Percentiles rank a stretch among this genome's conserved stretches.
Conservation (phyloP, 2,888 invertebrate species). For the Autographa pulchrina region DNA sequence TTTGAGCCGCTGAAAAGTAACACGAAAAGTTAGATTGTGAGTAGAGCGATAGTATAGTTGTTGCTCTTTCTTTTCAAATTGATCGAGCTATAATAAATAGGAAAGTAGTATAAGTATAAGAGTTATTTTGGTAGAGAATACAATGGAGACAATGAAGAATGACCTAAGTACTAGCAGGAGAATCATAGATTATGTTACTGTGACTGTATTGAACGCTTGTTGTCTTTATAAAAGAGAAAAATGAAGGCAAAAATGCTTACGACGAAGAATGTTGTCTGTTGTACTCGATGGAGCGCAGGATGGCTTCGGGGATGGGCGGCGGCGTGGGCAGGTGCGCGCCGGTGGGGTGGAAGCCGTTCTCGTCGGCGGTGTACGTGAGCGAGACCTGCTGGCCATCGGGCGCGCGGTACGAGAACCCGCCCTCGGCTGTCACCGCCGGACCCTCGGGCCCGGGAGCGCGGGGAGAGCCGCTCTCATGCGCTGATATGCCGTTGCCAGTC, state of each 20-base stretch:
- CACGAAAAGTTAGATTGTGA: slow-evolving; percentile 1
- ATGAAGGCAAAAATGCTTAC: slow-evolving; percentile 61
- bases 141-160: not conserved
- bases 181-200: too few species aligned
- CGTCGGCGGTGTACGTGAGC: slow-evolving; percentile 91
- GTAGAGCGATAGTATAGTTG: not conserved
- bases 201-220: too few species aligned
- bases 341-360: slow-evolving; percentile 91
- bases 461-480: slow-evolving; percentile 87
- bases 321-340: slow-evolving; percentile 90
- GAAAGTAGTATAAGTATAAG: not conserved
- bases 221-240: too few species aligned
- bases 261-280: slow-evolving; percentile 77
- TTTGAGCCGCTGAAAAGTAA: slow-evolving; percentile 68
- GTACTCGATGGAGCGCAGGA: slow-evolving; percentile 82
- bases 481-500: slow-evolving; percentile 90
- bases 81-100: too few species aligned
- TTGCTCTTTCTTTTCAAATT: not conserved
- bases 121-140: not conserved
- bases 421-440: slow-evolving; percentile 88
- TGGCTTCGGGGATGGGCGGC: slow-evolving; percentile 89
- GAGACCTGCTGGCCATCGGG: slow-evolving; percentile 90
- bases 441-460: slow-evolving; percentile 86
- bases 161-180: too few species aligned
- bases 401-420: slow-evolving; percentile 90